phyloP scores from a whole-genome alignment of 2,797 vertebrate species.

The Stomatorhinus walkeri region DNA sequence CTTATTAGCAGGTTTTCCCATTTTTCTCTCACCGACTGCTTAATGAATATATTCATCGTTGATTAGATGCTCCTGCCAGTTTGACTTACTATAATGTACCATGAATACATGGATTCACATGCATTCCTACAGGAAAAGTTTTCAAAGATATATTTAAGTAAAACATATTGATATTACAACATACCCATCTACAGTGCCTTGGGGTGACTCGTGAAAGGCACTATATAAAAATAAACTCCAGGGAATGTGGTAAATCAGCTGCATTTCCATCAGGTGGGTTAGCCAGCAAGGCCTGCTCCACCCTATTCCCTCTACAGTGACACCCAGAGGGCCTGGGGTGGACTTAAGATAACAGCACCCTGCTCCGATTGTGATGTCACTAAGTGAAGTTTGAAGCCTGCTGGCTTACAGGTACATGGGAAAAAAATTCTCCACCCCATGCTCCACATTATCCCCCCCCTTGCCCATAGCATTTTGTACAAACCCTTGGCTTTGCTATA shows the following conservation, averaged over 20 bases:
- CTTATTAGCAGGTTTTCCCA: neutral
- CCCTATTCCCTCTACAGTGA: neutral
- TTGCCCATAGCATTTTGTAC: neutral
- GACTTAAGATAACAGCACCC: neutral
- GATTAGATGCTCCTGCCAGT: neutral
- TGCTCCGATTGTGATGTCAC: neutral
- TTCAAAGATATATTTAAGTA: neutral
- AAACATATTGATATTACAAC: neutral
- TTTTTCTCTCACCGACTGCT: neutral
- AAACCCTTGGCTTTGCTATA: neutral
- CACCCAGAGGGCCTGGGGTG: neutral
- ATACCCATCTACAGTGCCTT: neutral
- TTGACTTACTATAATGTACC: neutral
- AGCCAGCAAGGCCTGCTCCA: neutral
- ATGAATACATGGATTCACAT: neutral
- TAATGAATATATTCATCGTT: neutral
- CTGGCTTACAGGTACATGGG: neutral
- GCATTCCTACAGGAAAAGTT: neutral
- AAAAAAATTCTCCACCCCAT: neutral
- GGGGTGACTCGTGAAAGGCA: neutral
- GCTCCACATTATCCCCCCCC: neutral
- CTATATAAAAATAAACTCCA: neutral
- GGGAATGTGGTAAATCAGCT: neutral
- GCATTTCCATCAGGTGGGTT: neutral
- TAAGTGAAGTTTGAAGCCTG: neutral